Evolutionary conservation across 2,797 vertebrate species (phyloP).

Genomic region (Galagoides demidoff): DNA sequence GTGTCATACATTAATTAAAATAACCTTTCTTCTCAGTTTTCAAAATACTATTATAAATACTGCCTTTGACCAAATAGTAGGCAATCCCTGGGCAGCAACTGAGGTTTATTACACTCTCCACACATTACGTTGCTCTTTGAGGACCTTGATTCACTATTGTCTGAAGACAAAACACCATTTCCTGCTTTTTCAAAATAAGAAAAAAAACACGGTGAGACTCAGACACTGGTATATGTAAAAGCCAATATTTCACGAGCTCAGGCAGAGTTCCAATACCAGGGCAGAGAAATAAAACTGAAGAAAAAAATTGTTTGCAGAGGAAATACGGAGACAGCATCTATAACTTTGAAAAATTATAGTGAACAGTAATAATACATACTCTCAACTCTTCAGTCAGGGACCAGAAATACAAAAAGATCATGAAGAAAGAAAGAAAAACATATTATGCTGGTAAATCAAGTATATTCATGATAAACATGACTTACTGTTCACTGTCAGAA

Average conservation of each 20-base stretch:
- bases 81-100: background rate
- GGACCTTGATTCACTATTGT: slow-evolving; percentile 4
- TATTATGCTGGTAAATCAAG: background rate
- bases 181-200: slow-evolving; percentile 46
- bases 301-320: slow-evolving; percentile 25
- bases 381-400: background rate
- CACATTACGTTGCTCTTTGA: background rate
- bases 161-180: background rate
- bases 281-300: slow-evolving; percentile 48
- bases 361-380: slow-evolving; percentile 13
- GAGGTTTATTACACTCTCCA: background rate
- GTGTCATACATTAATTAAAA: slow-evolving; percentile 36
- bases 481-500: slow-evolving; percentile 4
- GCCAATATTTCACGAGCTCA: slow-evolving; percentile 68
- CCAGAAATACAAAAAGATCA: slow-evolving; percentile 33
- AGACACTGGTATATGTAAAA: slow-evolving; percentile 53
- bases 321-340: slow-evolving; percentile 35
- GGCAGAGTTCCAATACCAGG: background rate
- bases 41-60: background rate
- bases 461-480: background rate
- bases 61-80: background rate
- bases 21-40: slow-evolving; percentile 38
- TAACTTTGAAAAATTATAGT: slow-evolving; percentile 23
- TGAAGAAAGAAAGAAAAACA: background rate
- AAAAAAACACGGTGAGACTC: slow-evolving; percentile 50